A percentile compares a stretch with the other conserved stretches of the same genome.
Conservation (phyloP, 1,140 invertebrate species). For the Lamellibrachia luymesi region DNA sequence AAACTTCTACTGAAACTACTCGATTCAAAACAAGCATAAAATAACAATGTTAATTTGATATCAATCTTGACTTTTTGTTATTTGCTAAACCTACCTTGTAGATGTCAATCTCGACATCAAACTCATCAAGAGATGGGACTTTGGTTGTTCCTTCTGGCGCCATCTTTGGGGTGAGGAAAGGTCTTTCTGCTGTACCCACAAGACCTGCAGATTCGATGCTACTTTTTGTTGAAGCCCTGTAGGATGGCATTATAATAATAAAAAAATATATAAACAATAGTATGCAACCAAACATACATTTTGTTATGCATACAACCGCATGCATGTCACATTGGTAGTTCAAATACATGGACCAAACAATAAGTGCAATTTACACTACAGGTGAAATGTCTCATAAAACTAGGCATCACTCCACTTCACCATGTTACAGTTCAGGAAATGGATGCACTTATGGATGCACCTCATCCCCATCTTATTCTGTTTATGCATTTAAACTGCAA, state of each 20-base stretch:
- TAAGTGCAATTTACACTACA: too few species aligned
- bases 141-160: conserved; percentile 30
- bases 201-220: conserved; percentile 40
- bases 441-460: too few species aligned
- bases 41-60: not conserved
- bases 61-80: not conserved
- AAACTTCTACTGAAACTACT: not conserved
- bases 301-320: not conserved
- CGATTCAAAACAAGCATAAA: not conserved
- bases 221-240: conserved; percentile 29
- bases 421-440: too few species aligned
- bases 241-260: not conserved
- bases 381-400: too few species aligned
- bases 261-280: not conserved
- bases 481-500: too few species aligned
- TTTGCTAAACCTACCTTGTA: conserved; percentile 43
- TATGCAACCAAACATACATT: not conserved
- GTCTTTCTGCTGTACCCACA: conserved; percentile 47
- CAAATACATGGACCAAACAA: not conserved
- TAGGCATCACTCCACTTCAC: too few species aligned
- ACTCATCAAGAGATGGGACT: conserved; percentile 53
- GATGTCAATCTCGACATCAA: conserved; percentile 56
- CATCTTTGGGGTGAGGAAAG: conserved; percentile 52
- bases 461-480: too few species aligned
- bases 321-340: not conserved